Evolutionary conservation across 2,797 vertebrate genomes (phyloP).

Genomic region (Orestias chungarensis): DNA sequence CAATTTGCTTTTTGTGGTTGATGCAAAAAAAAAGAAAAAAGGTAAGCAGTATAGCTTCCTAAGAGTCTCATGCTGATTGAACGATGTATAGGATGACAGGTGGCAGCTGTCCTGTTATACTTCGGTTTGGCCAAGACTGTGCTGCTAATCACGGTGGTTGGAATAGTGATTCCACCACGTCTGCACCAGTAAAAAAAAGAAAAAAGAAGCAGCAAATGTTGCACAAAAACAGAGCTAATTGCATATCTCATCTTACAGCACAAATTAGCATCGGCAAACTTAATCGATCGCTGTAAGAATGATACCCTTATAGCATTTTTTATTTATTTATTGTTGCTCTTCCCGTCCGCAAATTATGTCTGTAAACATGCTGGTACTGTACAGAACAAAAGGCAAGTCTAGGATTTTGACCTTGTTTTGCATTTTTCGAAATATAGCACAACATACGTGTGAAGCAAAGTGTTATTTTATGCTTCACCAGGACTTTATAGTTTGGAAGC

Average conservation of each 20-base stretch:
- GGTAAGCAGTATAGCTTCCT: constrained; percentile 37
- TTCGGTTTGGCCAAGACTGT: constrained; percentile 54
- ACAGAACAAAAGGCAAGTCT: neutral
- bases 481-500: neutral
- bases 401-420: constrained; percentile 6
- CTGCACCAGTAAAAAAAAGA: neutral
- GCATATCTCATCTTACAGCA: constrained; percentile 41
- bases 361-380: constrained; percentile 1
- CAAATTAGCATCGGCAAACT: no score
- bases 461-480: constrained; percentile 19
- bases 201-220: neutral
- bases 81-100: constrained; percentile 57
- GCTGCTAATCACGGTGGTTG: constrained; percentile 39
- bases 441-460: constrained; percentile 26
- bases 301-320: constrained; percentile 4
- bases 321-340: no score
- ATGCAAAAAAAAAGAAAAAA: constrained; percentile 58
- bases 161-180: constrained; percentile 42
- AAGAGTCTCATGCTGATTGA: constrained; percentile 48
- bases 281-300: constrained; percentile 12
- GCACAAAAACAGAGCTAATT: constrained; percentile 36
- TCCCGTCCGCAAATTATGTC: neutral
- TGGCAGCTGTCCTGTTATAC: constrained; percentile 43
- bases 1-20: constrained; percentile 33
- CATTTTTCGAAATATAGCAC: constrained; percentile 1